Base-by-base conservation (phyloP, 2,888 invertebrate genomes). In the Drosophila formosana region DNA sequence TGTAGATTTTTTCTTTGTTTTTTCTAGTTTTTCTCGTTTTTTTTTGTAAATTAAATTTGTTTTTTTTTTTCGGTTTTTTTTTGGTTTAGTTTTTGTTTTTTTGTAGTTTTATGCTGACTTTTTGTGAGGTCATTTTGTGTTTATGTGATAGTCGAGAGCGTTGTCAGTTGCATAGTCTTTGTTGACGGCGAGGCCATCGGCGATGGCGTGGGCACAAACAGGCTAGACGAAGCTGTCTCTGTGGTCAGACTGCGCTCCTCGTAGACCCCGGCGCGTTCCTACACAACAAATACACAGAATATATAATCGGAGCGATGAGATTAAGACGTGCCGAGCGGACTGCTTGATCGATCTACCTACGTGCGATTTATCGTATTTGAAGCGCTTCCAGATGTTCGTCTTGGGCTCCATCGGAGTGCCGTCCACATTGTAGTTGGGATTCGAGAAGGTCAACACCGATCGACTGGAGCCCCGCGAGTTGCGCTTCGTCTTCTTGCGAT, bases 391-490 rank as follows among this genome's bases (percentile, higher is more conserved):
- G 62, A 95, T 94, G 82, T 94, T 95, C 7, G 94, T 94, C 82
- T 94, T 95, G 69, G 91, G 91, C 67, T 92, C 92, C 88, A 91
- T 90, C 0, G 91, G 91, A 46, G 91, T 91, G 11, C 93, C 92
- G 45, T 93, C 93, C 45, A 94, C 94, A 80, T 95, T 95, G 91
- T 98, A 98, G 91, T 97, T 97, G 3, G 98, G 98, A 93, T 98
- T 98, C 49, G 97, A 96, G 92, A 97, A 98, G 0, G 97, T 97
- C 82, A 97, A 94, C 25, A 96, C 96, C 46, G 96, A 96, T 77
- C 95, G 93, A 23, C 95, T 94, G 30, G 94, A 94, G 5, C 94
- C 93, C 70, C 92, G 94, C 91, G 91, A 93, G 78, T 91, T 94
- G 92, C 89, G 94, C 93, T 91, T 95, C 79, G 78, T 94, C 88